phyloP scores from a whole-genome alignment of 2,113 vertebrate genomes.

The Hyperopisus bebe region DNA sequence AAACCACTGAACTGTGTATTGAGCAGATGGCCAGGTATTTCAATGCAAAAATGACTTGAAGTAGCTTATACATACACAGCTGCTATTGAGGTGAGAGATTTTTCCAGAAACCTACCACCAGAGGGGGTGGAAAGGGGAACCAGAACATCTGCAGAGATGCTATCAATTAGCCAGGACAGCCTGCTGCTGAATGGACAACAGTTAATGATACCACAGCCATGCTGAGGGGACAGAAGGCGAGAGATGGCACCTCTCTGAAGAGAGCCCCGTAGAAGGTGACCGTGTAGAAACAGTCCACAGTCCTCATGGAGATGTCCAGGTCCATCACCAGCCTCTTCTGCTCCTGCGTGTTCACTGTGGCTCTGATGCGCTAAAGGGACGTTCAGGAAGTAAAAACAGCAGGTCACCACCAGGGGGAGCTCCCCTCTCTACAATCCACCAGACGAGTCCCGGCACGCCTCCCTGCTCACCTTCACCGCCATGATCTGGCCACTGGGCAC shows the following conservation, averaged over 20 bases:
- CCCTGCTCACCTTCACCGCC: slow-evolving; percentile 71
- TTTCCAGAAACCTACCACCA: neutral
- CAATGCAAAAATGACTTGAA: neutral
- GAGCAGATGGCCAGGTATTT: neutral
- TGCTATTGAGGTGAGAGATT: neutral
- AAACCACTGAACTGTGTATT: neutral
- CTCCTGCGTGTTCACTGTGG: slow-evolving; percentile 92
- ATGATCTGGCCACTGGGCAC: slow-evolving; percentile 73
- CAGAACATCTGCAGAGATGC: neutral
- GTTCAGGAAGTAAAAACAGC: neutral
- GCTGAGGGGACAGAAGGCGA: neutral
- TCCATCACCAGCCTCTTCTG: slow-evolving; percentile 95
- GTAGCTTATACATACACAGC: neutral
- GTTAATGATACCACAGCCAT: neutral
- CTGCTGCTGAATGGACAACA: neutral
- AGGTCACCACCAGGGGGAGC: neutral
- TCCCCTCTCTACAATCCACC: neutral
- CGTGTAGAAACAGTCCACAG: slow-evolving; percentile 87
- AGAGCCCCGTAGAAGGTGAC: slow-evolving; percentile 92
- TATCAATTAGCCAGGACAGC: neutral
- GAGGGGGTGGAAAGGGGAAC: neutral
- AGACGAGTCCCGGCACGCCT: neutral
- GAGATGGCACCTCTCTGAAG: slow-evolving; percentile 81
- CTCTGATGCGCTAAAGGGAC: slow-evolving; percentile 73
- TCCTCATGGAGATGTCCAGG: slow-evolving; percentile 94